Conservation (phyloP, 2,113 vertebrate genomes). For the Halcyon malimbica region DNA sequence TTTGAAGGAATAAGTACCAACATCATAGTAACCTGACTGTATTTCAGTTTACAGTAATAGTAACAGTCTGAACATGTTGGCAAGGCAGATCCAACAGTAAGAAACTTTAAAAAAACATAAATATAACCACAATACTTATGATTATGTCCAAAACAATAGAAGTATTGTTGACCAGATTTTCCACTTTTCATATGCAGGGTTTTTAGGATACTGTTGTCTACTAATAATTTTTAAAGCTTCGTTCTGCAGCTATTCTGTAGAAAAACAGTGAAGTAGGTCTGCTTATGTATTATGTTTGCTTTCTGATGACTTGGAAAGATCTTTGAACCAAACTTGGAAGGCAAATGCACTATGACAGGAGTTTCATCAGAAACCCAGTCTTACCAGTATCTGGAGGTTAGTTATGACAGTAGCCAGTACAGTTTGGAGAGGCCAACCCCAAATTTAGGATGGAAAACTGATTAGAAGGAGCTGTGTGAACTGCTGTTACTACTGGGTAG, state of each 20-base stretch:
- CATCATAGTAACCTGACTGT: neutral
- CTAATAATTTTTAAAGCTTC: neutral
- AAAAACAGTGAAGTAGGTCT: neutral
- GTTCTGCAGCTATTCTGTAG: neutral
- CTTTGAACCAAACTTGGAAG: neutral
- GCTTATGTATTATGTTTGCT: neutral
- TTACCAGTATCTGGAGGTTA: accelerated
- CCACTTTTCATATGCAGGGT: neutral
- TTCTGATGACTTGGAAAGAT: neutral
- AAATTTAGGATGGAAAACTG: neutral
- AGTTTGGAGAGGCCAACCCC: neutral
- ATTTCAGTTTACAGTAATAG: neutral
- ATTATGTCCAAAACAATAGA: neutral
- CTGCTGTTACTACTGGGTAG: neutral
- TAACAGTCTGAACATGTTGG: neutral
- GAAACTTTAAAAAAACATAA: neutral
- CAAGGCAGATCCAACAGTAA: neutral
- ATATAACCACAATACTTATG: neutral
- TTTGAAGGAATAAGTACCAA: neutral
- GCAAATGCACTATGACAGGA: neutral
- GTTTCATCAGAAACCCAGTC: neutral
- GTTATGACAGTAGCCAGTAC: neutral
- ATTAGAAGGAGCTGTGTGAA: neutral
- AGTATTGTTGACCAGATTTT: neutral
- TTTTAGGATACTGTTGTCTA: neutral